Base-by-base conservation (phyloP, 2,113 vertebrate genomes). In the Regulus satrapa region DNA sequence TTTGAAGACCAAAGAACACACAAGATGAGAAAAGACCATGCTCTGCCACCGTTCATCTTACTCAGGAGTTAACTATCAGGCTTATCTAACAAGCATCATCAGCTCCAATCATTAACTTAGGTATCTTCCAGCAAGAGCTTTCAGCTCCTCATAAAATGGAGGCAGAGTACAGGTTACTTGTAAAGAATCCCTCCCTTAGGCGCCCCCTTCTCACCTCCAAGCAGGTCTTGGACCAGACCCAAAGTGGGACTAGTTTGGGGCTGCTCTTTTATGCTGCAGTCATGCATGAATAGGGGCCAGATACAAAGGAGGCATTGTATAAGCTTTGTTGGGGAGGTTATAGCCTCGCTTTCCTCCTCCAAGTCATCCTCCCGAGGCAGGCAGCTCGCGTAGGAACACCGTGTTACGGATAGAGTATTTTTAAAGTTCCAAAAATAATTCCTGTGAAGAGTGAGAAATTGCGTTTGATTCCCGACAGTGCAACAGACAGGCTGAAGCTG, bases 361-460 rank as follows among this genome's bases (percentile, higher is more conserved):
- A 55, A 92, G 58, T 36, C 88, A 90, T 69, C 94, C 68, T 85
- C 82, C 38, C 8, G 2, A 86, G 6, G 28, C 94, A 89, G 69
- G 66, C 86, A 95, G 87, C 69, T 93, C 20, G 2, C n/a, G 87
- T 64, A 17, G 34, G 92, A 95, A 96, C n/a, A 40, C 51, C 2
- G 48, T 25, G 48, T 90, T 92, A 96, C 40, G 18, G 94, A 92
- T 5, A 2, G 66, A 94, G 77, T 93, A 95, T 92, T 97, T 94
- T 92, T 93, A 94, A 97, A 96, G 62, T 31, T 79, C 89, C 71
- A 93, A 86, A 97, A 97, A 97, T 96, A 97, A 97, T 89, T 91
- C 80, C 61, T 79, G 48, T 67, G 85, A 93, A 74, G 92, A 93
- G 52, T 55, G 69, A 95, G 93, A 96, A 96, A 78, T 68, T 90